Evolutionary conservation across 2,113 vertebrate genomes (phyloP), one percentile per base, ranked within the genome.

Genomic region (Chauna torquata): DNA sequence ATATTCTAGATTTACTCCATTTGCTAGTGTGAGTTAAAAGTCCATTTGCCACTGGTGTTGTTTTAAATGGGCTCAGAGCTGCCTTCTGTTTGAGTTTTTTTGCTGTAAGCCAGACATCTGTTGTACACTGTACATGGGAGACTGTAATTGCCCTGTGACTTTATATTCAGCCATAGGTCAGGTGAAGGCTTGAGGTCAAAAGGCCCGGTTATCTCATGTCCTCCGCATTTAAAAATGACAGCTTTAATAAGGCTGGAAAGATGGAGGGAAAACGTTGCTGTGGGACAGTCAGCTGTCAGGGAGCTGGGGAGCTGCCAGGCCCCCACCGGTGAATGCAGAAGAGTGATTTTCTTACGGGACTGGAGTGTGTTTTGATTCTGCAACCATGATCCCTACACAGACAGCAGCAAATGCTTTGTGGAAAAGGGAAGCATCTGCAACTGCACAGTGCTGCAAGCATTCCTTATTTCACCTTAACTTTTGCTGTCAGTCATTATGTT

Each of bases 331-430:
- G 78, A 17, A 0, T 1, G 55, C 59, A 65, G 75, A 12, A 8
- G 7, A 42, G 19, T 1, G 38, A 7, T 30, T 55, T 54, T 30
- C 54, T 44, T 59, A 2, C 1, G 3, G 49, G 13, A 16, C 38
- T 50, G 72, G 47, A 36, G 8, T 0, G 1, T 11, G 28, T 10
- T 75, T 71, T 10, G 45, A 2, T 8, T 68, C 69, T 52, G 52
- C 64, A 88, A 6, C 7, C 7, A 4, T 3, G 8, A 20, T 15
- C 38, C 22, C 57, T 72, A 68, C 45, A 11, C 66, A 20, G 40
- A 17, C 32, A 42, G 45, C 38, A 27, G 1, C 0, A 3, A 42
- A 12, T 8, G 3, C n/a, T 22, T 58, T 1, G 0, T 12, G n/a
- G 45, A 12, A 18, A 19, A 38, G 44, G 17, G 16, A 54, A 72